phyloP scores from a whole-genome alignment of 2,113 vertebrate genomes.

The Microtus ochrogaster region DNA sequence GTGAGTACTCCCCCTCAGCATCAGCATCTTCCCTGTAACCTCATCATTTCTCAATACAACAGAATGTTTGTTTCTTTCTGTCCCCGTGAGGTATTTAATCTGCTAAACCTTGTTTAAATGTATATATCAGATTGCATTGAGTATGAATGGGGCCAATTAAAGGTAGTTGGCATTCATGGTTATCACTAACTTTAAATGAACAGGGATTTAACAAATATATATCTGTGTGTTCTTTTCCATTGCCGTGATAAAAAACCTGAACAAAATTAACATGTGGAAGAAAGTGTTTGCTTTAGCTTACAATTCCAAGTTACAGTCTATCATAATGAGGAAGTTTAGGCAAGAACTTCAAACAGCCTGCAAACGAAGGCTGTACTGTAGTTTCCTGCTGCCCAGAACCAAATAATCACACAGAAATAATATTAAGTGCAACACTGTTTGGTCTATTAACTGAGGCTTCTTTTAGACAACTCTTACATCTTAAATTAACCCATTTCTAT shows the following conservation, averaged over 20 bases:
- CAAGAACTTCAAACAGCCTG: neutral
- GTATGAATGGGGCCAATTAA: neutral
- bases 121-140: rapidly evolving
- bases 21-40: neutral
- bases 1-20: neutral
- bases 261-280: neutral
- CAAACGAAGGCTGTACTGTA: too few species aligned
- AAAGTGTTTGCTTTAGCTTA: neutral
- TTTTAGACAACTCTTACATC: too few species aligned
- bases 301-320: neutral
- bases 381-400: too few species aligned
- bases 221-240: neutral
- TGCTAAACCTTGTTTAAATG: neutral
- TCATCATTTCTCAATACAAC: neutral
- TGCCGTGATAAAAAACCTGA: neutral
- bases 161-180: too few species aligned
- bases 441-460: too few species aligned
- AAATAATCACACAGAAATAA: too few species aligned
- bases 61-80: neutral
- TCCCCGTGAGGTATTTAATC: neutral
- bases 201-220: neutral
- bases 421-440: too few species aligned
- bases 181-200: neutral
- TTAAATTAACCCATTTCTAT: too few species aligned
- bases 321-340: neutral